These are phyloP conservation scores for Rhopalosiphum padi DNA, from an alignment of 1,140 invertebrate species.

Conservation along the genomic window DNA sequence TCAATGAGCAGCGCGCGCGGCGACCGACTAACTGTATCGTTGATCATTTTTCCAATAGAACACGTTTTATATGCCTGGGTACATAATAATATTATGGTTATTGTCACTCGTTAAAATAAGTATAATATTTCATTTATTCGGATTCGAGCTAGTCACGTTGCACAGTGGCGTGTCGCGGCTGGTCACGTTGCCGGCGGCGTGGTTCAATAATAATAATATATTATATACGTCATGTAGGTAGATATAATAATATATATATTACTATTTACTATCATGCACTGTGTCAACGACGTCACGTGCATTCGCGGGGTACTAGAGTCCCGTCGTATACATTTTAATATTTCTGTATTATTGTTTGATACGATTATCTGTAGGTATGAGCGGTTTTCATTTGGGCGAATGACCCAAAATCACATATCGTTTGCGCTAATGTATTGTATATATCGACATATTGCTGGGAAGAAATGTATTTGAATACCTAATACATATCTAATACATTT, in stretches of 20 bases:
- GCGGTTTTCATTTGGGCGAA: too few relatives aligned
- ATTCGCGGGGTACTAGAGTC: not conserved
- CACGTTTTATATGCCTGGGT: not conserved
- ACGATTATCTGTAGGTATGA: too few relatives aligned
- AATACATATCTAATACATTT: too few relatives aligned
- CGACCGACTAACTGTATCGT: not conserved
- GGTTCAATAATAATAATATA: not conserved
- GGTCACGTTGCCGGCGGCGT: slow-evolving; percentile 46
- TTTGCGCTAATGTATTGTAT: too few relatives aligned
- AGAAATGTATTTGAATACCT: too few relatives aligned
- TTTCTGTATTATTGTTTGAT: too few relatives aligned
- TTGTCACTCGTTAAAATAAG: not conserved
- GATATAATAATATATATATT: not conserved
- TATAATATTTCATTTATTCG: not conserved
- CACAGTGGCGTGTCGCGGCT: not conserved
- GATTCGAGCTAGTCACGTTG: slow-evolving; percentile 39
- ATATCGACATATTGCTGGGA: too few relatives aligned
- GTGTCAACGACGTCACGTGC: not conserved
- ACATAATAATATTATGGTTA: not conserved
- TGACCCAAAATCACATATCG: too few relatives aligned
- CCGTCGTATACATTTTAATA: too few relatives aligned
- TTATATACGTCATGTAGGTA: not conserved
- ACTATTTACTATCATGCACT: not conserved
- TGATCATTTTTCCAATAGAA: not conserved
- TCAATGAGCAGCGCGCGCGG: not conserved